Percentiles rank a stretch among this genome's conserved stretches.
phyloP scores from a whole-genome alignment of 2,888 invertebrate genomes.

The Dicycla oo region DNA sequence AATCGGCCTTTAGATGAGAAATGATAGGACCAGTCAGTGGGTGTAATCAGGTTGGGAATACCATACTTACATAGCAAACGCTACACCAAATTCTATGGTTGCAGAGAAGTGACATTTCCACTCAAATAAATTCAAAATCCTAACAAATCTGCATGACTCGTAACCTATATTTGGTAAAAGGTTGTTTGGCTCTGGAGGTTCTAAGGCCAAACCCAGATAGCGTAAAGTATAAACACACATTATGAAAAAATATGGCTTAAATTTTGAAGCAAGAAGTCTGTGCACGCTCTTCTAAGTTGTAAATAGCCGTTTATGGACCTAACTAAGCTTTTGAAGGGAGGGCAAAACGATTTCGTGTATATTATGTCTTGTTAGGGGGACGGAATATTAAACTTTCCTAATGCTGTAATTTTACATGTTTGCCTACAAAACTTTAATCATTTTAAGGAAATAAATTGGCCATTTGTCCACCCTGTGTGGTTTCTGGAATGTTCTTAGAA shows the following conservation, averaged over 20 bases:
- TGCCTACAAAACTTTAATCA: neutral
- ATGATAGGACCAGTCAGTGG: no score
- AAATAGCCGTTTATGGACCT: neutral
- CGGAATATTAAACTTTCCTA: conserved; percentile 8
- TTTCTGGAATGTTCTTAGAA: neutral
- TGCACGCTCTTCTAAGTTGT: conserved; percentile 8
- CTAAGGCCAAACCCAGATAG: neutral
- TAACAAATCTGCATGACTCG: neutral
- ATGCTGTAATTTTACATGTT: neutral
- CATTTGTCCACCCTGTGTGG: neutral
- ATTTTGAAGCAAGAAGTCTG: conserved; percentile 12
- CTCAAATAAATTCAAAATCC: neutral
- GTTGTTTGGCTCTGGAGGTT: neutral
- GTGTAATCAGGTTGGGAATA: no score
- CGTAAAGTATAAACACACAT: conserved; percentile 21
- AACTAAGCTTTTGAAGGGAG: conserved; percentile 10
- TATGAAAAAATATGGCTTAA: conserved; percentile 19
- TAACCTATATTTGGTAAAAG: neutral
- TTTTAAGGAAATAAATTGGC: neutral
- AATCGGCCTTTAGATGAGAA: no score
- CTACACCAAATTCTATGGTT: neutral
- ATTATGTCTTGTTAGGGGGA: neutral
- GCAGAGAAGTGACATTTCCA: neutral
- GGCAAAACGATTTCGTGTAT: conserved; percentile 3
- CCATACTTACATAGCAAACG: neutral